Evolutionary conservation across 1,140 invertebrate species (phyloP).

Genomic region (Trachelipus rathkii): DNA sequence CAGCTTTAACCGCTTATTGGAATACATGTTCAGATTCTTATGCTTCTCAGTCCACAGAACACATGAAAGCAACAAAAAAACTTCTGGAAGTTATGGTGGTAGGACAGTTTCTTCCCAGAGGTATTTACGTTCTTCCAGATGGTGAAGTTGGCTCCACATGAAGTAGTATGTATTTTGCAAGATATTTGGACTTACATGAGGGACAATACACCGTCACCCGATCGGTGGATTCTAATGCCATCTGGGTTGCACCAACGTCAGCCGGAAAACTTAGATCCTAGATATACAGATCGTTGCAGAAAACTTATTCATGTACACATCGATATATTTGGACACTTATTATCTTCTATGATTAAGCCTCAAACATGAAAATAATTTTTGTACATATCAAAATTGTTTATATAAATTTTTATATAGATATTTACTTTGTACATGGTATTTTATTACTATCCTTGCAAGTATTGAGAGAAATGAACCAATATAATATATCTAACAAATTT

Average conservation of each 20-base stretch:
- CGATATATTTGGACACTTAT: conserved; percentile 34
- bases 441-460: too few relatives aligned
- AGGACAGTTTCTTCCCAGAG: conserved; percentile 79
- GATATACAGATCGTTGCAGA: conserved; percentile 36
- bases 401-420: too few relatives aligned
- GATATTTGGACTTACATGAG: conserved; percentile 89
- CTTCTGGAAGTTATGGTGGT: conserved; percentile 77
- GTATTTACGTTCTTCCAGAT: conserved; percentile 72
- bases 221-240: conserved; percentile 60
- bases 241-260: conserved; percentile 36
- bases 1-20: conserved; percentile 59
- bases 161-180: conserved; percentile 61
- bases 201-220: conserved; percentile 79
- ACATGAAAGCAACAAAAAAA: conserved; percentile 56
- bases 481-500: too few relatives aligned
- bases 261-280: conserved; percentile 30
- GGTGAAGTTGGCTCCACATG: conserved; percentile 69
- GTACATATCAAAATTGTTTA: too few relatives aligned
- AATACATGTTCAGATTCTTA: conserved; percentile 39
- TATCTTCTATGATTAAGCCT: conserved; percentile 36
- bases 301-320: conserved; percentile 40
- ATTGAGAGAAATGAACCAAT: too few relatives aligned
- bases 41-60: conserved; percentile 50
- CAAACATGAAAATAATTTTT: not conserved
- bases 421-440: too few relatives aligned